Conservation (phyloP, 37 sponge, comb jelly and placozoan species). For the Axinella damicornis region DNA sequence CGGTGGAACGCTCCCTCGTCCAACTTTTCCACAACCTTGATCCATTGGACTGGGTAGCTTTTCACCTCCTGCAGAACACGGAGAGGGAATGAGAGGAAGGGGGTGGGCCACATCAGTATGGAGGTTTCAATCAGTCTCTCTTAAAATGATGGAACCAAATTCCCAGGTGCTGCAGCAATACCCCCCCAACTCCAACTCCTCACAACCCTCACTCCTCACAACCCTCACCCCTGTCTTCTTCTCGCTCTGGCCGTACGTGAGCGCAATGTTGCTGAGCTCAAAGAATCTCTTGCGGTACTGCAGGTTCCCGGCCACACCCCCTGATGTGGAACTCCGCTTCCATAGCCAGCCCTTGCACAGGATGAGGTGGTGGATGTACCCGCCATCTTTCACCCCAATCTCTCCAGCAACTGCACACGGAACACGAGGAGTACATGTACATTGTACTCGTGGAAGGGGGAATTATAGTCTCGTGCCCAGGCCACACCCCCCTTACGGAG, state of each 20-base stretch:
- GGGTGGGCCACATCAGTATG: too few species aligned
- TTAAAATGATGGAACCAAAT: too few species aligned
- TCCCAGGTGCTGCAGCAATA: too few species aligned
- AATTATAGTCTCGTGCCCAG: too few species aligned
- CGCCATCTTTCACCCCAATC: slow-evolving; percentile 48
- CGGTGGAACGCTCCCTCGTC: slow-evolving; percentile 85
- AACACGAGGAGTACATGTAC: too few species aligned
- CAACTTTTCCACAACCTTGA: slow-evolving; percentile 85
- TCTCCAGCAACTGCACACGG: slow-evolving; percentile 32
- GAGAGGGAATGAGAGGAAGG: neutral
- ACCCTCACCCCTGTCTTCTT: slow-evolving; percentile 49
- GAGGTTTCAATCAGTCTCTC: too few species aligned
- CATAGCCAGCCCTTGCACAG: slow-evolving; percentile 65
- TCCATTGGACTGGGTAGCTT: slow-evolving; percentile 78
- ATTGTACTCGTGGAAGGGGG: too few species aligned
- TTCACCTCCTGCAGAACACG: slow-evolving; percentile 60
- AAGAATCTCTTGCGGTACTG: slow-evolving; percentile 78
- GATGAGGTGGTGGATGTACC: slow-evolving; percentile 77
- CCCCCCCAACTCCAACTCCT: too few species aligned
- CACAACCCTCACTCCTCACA: too few species aligned
- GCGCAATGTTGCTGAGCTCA: slow-evolving; percentile 73
- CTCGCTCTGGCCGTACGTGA: slow-evolving; percentile 68
- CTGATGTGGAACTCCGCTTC: slow-evolving; percentile 53
- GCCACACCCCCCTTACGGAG: too few species aligned
- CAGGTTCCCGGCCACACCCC: slow-evolving; percentile 27